Base-by-base conservation (phyloP, 1,140 invertebrate species). In the Habropoda laboriosa region DNA sequence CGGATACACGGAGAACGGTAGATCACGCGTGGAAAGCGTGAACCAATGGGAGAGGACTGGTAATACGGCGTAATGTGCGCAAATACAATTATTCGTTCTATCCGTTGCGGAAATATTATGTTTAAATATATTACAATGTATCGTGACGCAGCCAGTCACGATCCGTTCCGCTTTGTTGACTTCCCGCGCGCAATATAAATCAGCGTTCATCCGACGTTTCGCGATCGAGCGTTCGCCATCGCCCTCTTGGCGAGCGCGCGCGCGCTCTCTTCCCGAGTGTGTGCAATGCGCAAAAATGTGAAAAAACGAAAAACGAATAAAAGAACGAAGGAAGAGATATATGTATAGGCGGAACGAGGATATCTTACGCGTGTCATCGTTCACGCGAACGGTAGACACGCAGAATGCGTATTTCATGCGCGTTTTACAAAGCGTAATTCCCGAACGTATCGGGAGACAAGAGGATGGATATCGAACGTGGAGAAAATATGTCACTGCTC, bases 41-140 rank as follows among this genome's bases (percentile, higher is more conserved):
- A n/a, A n/a, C n/a, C 45, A 67, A 51, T 38, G 72, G 16, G 47
- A 32, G 58, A 21, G 18, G 16, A 38, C 58, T 27, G 57, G 45
- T 63, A 51, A 51, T 27, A 64, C 72, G 58, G 35, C 45, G 58
- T 63, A 74, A 74, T 74, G 72, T 51, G 32, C 45, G 72, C 58
- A 74, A 74, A 74, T 67, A 76, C 40, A 76, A 76, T 76, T 76
- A 76, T 57, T 45, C 73, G 38, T 67, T 45, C 32, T 35, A 67
- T 76, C 35, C 63, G 49, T 57, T 57, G 60, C 73, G 73, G 73
- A 66, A 76, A 67, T 53, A 67, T 76, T 76, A 67, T 68, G 42
- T 77, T 77, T 77, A 68, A 68, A 77, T 68, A 68, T 68, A 68
- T 77, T 58, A 58, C 64, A 68, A 68, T 68, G 64, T 68, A 68